These are phyloP conservation scores for Apomyelois bistriatella DNA, from an alignment of 2,888 invertebrate species.

Conservation along the genomic window DNA sequence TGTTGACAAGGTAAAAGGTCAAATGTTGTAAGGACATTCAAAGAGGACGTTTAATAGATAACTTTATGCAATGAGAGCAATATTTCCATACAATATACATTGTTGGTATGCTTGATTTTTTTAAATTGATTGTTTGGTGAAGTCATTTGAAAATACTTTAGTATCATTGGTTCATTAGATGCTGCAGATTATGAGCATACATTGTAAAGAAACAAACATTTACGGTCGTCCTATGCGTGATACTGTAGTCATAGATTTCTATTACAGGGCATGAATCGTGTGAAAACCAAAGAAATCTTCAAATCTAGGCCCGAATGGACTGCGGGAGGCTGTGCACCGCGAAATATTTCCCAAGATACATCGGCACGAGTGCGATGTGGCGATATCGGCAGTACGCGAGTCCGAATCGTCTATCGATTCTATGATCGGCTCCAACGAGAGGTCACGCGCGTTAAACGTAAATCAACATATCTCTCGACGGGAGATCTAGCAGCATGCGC, in stretches of 20 bases:
- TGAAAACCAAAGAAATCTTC: constrained; percentile 68
- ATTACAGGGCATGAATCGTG: constrained; percentile 43
- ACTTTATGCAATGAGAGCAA: constrained; percentile 60
- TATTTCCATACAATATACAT: constrained; percentile 73
- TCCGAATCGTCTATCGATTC: constrained; percentile 76
- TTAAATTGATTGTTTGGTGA: constrained; percentile 45
- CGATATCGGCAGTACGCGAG: constrained; percentile 70
- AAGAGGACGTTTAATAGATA: constrained; percentile 38
- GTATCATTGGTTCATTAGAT: not conserved
- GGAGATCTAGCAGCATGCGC: constrained; percentile 74
- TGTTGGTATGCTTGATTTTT: constrained; percentile 22
- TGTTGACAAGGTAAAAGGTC: constrained; percentile 50
- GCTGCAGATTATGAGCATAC: not conserved
- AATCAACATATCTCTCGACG: constrained; percentile 79
- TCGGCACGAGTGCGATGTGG: constrained; percentile 75
- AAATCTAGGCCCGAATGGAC: constrained; percentile 58
- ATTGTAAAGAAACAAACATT: constrained; percentile 9
- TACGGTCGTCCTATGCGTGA: constrained; percentile 2
- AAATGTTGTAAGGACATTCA: constrained; percentile 45
- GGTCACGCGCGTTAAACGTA: constrained; percentile 79
- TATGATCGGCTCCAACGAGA: constrained; percentile 74
- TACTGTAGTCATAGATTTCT: constrained; percentile 23
- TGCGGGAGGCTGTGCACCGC: constrained; percentile 51
- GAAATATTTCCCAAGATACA: constrained; percentile 76
- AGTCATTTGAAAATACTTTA: constrained; percentile 10